Conservation (phyloP, 2,888 invertebrate species). For the Amphimallon solstitiale region DNA sequence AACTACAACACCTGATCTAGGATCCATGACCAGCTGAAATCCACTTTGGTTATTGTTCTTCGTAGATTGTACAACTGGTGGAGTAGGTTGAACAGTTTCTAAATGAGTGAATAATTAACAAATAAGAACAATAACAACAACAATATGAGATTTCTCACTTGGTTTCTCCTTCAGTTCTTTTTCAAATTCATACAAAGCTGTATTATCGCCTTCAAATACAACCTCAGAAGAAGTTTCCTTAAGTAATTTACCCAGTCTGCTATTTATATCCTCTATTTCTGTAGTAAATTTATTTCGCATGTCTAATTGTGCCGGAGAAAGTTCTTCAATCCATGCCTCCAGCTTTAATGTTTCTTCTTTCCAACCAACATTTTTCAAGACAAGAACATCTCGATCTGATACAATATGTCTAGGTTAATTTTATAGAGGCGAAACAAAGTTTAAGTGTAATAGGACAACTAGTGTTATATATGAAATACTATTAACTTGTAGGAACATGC, state of each 20-base stretch:
- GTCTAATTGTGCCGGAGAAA: slow-evolving; percentile 73
- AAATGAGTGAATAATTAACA: slow-evolving; percentile 9
- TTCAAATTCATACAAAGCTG: slow-evolving; percentile 72
- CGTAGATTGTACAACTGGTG: slow-evolving; percentile 42
- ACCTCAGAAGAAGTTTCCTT: slow-evolving; percentile 71
- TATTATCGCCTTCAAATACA: slow-evolving; percentile 70
- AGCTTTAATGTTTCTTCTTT: slow-evolving; percentile 67
- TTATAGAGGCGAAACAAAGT: not conserved
- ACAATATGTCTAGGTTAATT: slow-evolving; percentile 26
- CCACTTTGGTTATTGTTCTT: slow-evolving; percentile 44
- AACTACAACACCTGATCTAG: slow-evolving; percentile 63
- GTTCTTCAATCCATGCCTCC: slow-evolving; percentile 78
- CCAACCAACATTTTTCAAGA: slow-evolving; percentile 54
- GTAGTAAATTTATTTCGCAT: slow-evolving; percentile 72
- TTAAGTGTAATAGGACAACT: no score
- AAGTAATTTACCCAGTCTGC: slow-evolving; percentile 69
- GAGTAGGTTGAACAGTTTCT: slow-evolving; percentile 39
- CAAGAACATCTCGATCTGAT: slow-evolving; percentile 59
- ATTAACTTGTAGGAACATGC: no score
- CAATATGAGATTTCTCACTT: not conserved
- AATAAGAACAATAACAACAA: not conserved
- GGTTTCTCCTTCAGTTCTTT: slow-evolving; percentile 24
- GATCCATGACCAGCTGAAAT: slow-evolving; percentile 67
- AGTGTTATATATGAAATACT: no score
- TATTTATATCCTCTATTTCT: slow-evolving; percentile 74